Evolutionary conservation across 2,888 invertebrate species (phyloP), one percentile per base, ranked within the genome.

Genomic region (Subacronicta megacephala): DNA sequence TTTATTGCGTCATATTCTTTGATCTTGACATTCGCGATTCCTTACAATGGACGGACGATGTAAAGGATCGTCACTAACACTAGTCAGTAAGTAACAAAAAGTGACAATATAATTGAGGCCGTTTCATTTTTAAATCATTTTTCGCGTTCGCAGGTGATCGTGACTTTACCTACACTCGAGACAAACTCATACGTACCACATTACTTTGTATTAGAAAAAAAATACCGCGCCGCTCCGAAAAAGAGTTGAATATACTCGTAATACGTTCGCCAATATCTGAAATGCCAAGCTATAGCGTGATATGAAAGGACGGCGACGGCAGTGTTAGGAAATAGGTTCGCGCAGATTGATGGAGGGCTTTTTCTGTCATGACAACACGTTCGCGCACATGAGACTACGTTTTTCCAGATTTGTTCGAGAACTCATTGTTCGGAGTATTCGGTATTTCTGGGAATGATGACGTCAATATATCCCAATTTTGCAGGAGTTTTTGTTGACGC

Each of bases 261-360:
- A 83, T 85, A 83, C 71, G 76, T 84, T 84, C 71, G 75, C 78
- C 77, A 84, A 88, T 87, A 86, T 85, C 77, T 80, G 83, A 81
- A 87, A 85, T 81, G 81, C 79, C 82, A 78, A 73, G 72, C 79
- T 76, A 72, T 75, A 62, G 76, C 70, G 80, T 84, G 85, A 87
- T 85, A 85, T 88, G 84, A 85, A 85, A 84, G 83, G 83, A 80
- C 66, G 82, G 65, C 75, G 82, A 71, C 66, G 82, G 80, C 80
- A 81, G 81, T 85, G 83, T 83, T 83, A 81, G 84, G 86, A 83
- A 88, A 87, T 88, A 88, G 88, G 84, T 85, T 86, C 79, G 76
- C 78, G 83, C 66, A 77, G 83, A 84, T 82, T 91, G 90, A 90
- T 90, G 83, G 90, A 88, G 89, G 85, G 88, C 81, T 88, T 87